Percentiles rank a stretch among this genome's conserved stretches.
These are phyloP conservation scores for Limnephilus auricula DNA, from an alignment of 2,888 invertebrate species.

Conservation along the genomic window DNA sequence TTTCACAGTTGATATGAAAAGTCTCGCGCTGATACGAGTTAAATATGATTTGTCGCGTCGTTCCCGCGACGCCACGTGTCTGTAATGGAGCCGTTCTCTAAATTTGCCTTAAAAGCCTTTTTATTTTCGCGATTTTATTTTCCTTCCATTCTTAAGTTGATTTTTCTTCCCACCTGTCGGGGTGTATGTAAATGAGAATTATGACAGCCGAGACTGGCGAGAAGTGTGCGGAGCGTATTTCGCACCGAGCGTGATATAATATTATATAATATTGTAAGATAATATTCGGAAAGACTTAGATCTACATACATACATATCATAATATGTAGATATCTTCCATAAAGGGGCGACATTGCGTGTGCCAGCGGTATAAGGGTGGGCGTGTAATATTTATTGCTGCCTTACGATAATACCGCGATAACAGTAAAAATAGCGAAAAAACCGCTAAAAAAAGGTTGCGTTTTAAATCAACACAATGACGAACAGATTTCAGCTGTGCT, in stretches of 20 bases:
- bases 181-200: conserved; percentile 37
- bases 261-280: background rate
- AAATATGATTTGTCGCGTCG: background rate
- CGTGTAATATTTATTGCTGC: conserved; percentile 33
- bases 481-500: conserved; percentile 28
- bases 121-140: conserved; percentile 11
- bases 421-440: conserved; percentile 26
- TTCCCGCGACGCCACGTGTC: conserved; percentile 10
- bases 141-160: conserved; percentile 21
- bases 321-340: conserved; percentile 4
- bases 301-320: background rate
- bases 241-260: background rate
- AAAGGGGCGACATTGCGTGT: conserved; percentile 8
- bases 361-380: background rate
- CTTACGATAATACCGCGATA: conserved; percentile 18
- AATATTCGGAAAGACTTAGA: background rate
- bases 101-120: conserved; percentile 30
- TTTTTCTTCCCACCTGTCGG: conserved; percentile 26
- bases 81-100: conserved; percentile 16
- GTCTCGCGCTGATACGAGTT: background rate
- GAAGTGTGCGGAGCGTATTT: background rate
- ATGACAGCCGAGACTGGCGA: background rate
- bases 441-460: conserved; percentile 12
- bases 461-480: conserved; percentile 38
- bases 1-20: background rate